Evolutionary conservation across 2,113 vertebrate species (phyloP).

Genomic region (Tenrec ecaudatus): DNA sequence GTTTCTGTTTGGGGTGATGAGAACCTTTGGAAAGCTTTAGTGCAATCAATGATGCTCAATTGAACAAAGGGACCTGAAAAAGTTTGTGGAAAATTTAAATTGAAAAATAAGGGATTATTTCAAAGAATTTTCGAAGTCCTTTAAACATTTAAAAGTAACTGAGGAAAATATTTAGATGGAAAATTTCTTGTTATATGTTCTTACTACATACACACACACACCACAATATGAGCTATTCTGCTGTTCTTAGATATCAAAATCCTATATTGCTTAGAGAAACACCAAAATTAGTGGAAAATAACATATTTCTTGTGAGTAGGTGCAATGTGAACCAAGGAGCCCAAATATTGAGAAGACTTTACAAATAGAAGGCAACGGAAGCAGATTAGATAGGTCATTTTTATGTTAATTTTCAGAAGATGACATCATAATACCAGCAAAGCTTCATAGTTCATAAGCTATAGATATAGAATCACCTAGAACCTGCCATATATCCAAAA

Average conservation of each 20-base stretch:
- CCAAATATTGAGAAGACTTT: background rate
- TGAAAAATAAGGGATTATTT: too few species aligned
- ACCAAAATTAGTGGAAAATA: background rate
- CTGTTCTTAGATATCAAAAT: background rate
- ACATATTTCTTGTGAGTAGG: background rate
- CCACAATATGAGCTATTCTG: background rate
- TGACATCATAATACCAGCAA: background rate
- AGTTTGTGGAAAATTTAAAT: too few species aligned
- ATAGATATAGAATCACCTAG: background rate
- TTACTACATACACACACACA: background rate
- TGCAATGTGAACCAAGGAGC: background rate
- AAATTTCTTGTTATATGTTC: background rate
- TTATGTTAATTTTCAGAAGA: background rate
- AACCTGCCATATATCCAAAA: background rate
- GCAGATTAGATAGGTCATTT: background rate
- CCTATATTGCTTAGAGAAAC: background rate
- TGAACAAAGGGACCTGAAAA: background rate
- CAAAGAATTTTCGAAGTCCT: too few species aligned
- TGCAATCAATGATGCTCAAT: background rate
- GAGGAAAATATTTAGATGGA: background rate
- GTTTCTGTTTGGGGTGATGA: background rate
- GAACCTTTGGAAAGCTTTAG: background rate
- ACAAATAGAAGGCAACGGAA: background rate
- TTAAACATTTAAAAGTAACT: too few species aligned
- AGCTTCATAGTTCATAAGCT: background rate